Evolutionary conservation across 2,113 vertebrate genomes (phyloP), one percentile per base, ranked within the genome.

Genomic region (Chascanopsetta lugubris): DNA sequence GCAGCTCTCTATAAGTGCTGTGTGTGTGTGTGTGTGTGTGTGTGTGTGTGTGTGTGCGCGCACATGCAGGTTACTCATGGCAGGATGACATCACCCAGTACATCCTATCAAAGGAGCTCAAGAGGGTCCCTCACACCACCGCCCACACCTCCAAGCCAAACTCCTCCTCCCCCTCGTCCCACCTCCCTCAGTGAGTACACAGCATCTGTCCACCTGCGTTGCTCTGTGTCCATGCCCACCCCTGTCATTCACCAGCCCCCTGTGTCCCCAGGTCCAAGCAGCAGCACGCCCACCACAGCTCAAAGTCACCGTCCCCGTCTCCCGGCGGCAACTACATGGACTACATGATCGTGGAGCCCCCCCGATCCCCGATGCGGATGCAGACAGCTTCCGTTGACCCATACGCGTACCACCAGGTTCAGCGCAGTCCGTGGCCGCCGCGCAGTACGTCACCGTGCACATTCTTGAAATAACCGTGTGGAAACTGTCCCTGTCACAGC

Each of bases 41-140:
- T 43, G 32, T 43, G 54, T 60, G 30, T 36, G n/a, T 26, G 22
- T 69, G 7, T 67, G 43, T 58, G 20, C 69, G 59, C 59, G 26
- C 50, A 55, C 30, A 13, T 62, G 26, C 81, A 99, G 97, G 96
- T 77, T 84, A 97, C 69, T 98, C 96, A 0, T 99, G 97, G 97
- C 96, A 96, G 50, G 94, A 99, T 56, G 94, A 95, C 78, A 92
- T 98, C 84, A 99, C 97, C 2, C 97, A 98, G 76, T 94, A 94
- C 47, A 94, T 98, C 76, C 94, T 99, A 84, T 94, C 96, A 1
- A 96, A 95, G 90, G 96, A 98, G 92, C 94, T 99, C 92, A 95
- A 94, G 22, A 94, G 94, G 47, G 94, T 99, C 61, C 96, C 97
- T 7, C 94, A 93, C 38, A 90, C 93, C 53, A 83, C 65, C 53